phyloP scores from a whole-genome alignment of 2,797 vertebrate species.

The Tiaroga cobitis region DNA sequence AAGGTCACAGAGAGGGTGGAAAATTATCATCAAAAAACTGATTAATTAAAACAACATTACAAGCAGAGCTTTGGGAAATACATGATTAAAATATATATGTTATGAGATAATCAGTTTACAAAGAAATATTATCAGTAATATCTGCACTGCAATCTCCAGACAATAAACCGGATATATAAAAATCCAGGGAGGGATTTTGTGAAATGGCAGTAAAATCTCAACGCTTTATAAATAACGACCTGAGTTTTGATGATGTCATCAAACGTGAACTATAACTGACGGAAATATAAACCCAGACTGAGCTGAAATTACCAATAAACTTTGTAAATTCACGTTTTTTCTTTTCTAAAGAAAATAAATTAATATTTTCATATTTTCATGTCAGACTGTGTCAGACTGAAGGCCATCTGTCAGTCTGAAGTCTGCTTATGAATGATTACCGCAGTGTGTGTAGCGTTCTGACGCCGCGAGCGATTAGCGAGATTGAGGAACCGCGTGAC shows the following conservation, averaged over 20 bases:
- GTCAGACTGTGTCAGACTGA: not conserved
- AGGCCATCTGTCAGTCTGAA: not conserved
- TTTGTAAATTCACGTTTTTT: not conserved
- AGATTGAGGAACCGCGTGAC: not conserved
- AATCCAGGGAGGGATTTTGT: not conserved
- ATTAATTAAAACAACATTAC: not conserved
- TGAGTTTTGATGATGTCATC: not conserved
- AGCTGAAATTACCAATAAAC: too few relatives aligned
- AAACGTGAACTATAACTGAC: not conserved
- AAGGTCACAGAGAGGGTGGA: not conserved
- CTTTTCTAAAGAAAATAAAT: not conserved
- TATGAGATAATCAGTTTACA: too few relatives aligned
- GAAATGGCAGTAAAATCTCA: not conserved
- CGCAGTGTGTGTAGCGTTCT: too few relatives aligned
- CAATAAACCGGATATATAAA: not conserved
- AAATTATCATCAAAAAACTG: not conserved
- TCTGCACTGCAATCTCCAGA: not conserved
- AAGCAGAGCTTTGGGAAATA: not conserved
- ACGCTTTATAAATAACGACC: not conserved
- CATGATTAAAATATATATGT: not conserved
- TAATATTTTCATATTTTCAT: not conserved
- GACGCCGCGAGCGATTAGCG: too few relatives aligned
- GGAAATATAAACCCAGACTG: not conserved
- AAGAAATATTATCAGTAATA: not conserved
- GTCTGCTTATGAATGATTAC: not conserved